These are phyloP conservation scores for Goniozus legneri DNA, from an alignment of 1,140 invertebrate species.

Conservation along the genomic window DNA sequence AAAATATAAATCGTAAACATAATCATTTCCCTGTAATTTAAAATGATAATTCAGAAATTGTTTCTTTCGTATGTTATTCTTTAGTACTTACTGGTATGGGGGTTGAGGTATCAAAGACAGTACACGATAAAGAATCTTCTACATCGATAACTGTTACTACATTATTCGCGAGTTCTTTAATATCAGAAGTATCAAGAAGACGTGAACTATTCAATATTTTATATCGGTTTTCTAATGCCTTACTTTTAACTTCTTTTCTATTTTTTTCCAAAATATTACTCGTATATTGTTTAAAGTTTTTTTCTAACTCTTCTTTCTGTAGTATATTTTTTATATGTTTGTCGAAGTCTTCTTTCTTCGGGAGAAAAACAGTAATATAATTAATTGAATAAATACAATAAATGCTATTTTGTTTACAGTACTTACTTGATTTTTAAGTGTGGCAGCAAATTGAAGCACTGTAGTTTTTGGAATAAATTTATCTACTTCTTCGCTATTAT, in stretches of 20 bases:
- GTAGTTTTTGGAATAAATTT: constrained; percentile 37
- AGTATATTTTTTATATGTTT: constrained; percentile 40
- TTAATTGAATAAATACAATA: constrained; percentile 4
- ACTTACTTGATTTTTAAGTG: constrained; percentile 48
- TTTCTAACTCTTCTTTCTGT: constrained; percentile 34
- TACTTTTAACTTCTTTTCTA: constrained; percentile 22
- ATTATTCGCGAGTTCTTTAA: constrained; percentile 16
- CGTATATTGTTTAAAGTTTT: constrained; percentile 45
- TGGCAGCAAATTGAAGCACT: constrained; percentile 59
- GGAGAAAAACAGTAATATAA: neutral
- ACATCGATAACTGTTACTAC: constrained; percentile 43
- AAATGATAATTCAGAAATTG: constrained; percentile 1
- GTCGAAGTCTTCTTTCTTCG: constrained; percentile 45
- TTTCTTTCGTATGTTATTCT: too few species aligned
- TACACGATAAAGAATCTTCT: constrained; percentile 31
- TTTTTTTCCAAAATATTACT: constrained; percentile 41
- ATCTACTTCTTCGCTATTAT: constrained; percentile 14
- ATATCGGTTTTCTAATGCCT: constrained; percentile 33
- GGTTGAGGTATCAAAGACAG: too few species aligned
- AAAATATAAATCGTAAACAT: constrained; percentile 47
- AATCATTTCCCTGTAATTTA: constrained; percentile 25
- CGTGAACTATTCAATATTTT: constrained; percentile 40
- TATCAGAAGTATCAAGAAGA: constrained; percentile 23
- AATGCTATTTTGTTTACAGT: constrained; percentile 1
- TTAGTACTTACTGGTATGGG: too few species aligned